Percentiles rank a stretch among this genome's conserved stretches.
These are phyloP conservation scores for Crenuchus spilurus DNA, from an alignment of 2,797 vertebrate species.

Conservation along the genomic window DNA sequence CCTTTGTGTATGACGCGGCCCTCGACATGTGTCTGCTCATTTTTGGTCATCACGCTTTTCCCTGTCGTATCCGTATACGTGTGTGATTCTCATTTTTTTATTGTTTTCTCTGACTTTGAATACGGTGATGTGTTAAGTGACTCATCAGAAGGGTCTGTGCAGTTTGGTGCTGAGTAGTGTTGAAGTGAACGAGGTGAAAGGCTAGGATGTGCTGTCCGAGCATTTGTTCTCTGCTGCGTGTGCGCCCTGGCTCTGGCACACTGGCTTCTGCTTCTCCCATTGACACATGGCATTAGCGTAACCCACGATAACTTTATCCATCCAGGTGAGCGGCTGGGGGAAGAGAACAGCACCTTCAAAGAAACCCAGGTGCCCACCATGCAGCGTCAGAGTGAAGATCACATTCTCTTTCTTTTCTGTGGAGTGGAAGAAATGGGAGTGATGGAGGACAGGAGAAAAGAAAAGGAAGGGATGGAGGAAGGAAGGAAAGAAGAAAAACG, in stretches of 20 bases:
- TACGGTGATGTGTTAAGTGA: neutral
- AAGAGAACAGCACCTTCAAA: constrained; percentile 88
- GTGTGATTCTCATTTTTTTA: neutral
- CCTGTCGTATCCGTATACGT: neutral
- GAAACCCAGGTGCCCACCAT: constrained; percentile 89
- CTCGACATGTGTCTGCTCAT: neutral
- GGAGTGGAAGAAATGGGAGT: neutral
- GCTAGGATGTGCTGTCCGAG: constrained; percentile 72
- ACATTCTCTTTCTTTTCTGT: constrained; percentile 87
- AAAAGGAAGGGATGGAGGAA: constrained; percentile 1
- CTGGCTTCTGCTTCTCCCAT: constrained; percentile 92
- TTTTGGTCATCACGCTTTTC: constrained; percentile 31
- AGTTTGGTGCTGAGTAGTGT: constrained; percentile 42
- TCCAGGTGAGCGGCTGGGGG: constrained; percentile 88
- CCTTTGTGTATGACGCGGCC: neutral
- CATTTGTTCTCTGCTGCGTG: constrained; percentile 75
- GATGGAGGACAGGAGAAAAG: neutral
- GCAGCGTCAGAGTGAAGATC: constrained; percentile 84
- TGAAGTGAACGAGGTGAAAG: neutral
- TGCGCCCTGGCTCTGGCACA: constrained; percentile 89
- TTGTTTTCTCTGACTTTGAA: neutral
- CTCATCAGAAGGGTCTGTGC: constrained; percentile 7
- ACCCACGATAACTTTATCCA: constrained; percentile 88
- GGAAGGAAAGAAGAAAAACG: neutral
- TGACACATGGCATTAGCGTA: constrained; percentile 86